Percentiles rank a stretch among this genome's conserved stretches.
phyloP scores from a whole-genome alignment of 2,113 vertebrate species.

The Lichenostomus cassidix region DNA sequence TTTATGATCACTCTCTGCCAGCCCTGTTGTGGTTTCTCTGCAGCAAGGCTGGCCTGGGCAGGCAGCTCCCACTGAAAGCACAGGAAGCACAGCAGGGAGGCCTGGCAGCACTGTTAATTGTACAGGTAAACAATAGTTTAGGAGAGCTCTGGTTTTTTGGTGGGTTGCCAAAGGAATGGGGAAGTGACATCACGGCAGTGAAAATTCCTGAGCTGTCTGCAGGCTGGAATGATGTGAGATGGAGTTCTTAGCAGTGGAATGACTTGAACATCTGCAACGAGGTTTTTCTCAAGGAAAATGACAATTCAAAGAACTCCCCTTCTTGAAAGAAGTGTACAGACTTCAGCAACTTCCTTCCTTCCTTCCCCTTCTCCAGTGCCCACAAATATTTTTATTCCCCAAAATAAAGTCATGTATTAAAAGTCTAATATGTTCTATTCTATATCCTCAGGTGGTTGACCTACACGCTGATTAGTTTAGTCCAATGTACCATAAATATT shows the following conservation, averaged over 20 bases:
- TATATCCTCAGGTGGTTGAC: background rate
- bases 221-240: background rate
- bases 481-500: background rate
- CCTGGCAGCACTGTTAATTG: background rate
- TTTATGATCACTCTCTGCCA: background rate
- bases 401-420: background rate
- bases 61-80: background rate
- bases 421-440: background rate
- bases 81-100: fast-evolving
- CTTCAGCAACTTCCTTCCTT: background rate
- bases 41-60: background rate
- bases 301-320: background rate
- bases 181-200: background rate
- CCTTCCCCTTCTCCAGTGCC: fast-evolving
- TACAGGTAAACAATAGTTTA: background rate
- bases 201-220: background rate
- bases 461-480: background rate
- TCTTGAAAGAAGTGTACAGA: background rate
- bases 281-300: background rate
- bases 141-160: background rate
- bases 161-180: background rate
- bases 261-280: background rate
- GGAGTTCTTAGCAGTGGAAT: background rate
- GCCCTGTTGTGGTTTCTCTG: background rate
- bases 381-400: background rate